Percentiles rank a stretch among this genome's conserved stretches.
phyloP scores from a whole-genome alignment of 2,888 invertebrate genomes.

The Pristionchus maxplancki region DNA sequence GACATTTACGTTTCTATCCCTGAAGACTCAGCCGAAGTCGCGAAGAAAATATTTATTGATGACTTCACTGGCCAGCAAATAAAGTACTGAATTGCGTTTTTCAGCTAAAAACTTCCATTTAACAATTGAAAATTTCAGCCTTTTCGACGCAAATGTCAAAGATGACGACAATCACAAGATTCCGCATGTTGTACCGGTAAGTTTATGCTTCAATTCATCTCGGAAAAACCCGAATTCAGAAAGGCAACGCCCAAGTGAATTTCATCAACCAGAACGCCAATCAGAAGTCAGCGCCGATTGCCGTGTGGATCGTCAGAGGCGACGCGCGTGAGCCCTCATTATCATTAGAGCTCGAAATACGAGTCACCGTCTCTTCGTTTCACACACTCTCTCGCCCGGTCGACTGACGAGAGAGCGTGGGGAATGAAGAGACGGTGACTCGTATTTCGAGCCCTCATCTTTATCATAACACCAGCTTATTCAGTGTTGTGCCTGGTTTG shows the following conservation, averaged over 20 bases:
- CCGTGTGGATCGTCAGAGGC: not conserved
- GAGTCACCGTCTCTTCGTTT: no score
- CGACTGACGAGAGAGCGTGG: no score
- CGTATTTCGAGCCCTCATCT: no score
- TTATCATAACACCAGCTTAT: no score
- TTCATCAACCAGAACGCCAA: not conserved
- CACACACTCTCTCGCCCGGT: no score
- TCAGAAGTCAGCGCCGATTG: not conserved
- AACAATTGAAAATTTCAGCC: not conserved
- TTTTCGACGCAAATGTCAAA: not conserved
- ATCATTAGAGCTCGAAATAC: no score
- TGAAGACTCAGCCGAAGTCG: not conserved
- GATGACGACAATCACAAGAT: not conserved
- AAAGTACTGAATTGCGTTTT: not conserved
- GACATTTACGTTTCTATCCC: not conserved
- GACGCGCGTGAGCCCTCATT: slow-evolving; percentile 22
- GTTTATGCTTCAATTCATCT: not conserved
- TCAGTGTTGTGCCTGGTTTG: not conserved
- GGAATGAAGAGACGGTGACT: no score
- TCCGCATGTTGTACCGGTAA: not conserved
- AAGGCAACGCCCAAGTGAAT: not conserved
- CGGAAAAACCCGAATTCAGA: not conserved
- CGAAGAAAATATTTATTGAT: not conserved
- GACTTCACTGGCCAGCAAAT: not conserved
- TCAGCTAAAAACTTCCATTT: not conserved